Evolutionary conservation across 2,888 invertebrate species (phyloP).

Genomic region (Melikaiella ostensackeni): DNA sequence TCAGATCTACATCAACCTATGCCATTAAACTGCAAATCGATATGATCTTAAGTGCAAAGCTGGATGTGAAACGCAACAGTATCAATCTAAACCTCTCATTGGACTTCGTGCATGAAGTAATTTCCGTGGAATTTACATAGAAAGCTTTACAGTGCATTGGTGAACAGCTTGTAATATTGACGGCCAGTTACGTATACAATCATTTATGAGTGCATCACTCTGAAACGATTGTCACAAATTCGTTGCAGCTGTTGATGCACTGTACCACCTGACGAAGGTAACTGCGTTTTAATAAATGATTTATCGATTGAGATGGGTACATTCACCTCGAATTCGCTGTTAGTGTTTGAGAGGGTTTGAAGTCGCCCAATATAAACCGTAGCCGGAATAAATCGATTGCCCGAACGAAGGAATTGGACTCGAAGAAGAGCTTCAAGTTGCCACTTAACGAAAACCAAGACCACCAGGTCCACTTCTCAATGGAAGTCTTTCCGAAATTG

Average conservation of each 20-base stretch:
- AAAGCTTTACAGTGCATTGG: background rate
- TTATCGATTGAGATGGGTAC: constrained; percentile 27
- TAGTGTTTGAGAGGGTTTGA: constrained; percentile 22
- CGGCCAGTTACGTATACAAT: background rate
- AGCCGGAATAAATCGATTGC: constrained; percentile 31
- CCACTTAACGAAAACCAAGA: constrained; percentile 47
- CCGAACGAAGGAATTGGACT: constrained; percentile 25
- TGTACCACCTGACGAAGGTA: constrained; percentile 17
- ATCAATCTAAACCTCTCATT: background rate
- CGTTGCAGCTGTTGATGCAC: constrained; percentile 15
- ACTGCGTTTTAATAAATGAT: constrained; percentile 30
- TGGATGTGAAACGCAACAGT: background rate
- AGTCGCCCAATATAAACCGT: constrained; percentile 15
- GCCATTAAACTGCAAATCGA: background rate
- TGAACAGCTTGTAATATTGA: constrained; percentile 28
- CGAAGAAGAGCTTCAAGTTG: constrained; percentile 36
- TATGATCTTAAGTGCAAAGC: background rate
- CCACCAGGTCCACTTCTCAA: constrained; percentile 41
- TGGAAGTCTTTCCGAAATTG: constrained; percentile 46
- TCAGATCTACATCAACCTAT: background rate
- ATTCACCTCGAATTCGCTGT: constrained; percentile 15
- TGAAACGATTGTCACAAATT: constrained; percentile 33
- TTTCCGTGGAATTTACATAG: constrained; percentile 2
- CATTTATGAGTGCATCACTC: constrained; percentile 22
- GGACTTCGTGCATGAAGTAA: background rate